Base-by-base conservation (phyloP, 2,888 invertebrate species). In the Gortyna flavago region DNA sequence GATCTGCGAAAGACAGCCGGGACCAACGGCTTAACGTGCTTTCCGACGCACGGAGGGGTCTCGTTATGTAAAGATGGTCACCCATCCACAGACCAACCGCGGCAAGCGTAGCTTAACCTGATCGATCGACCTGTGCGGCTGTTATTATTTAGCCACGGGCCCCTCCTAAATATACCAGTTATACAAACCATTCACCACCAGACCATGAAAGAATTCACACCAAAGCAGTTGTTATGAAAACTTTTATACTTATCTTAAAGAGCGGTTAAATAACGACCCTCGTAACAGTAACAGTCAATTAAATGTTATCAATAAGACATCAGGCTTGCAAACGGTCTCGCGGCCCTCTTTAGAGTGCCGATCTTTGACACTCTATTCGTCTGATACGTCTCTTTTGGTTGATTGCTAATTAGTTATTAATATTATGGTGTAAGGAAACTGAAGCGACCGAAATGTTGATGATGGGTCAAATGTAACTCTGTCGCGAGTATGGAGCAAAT, bases 231-330 rank as follows among this genome's bases (percentile, higher is more conserved):
- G 13, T 38, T 54, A 81, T 38, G 21, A 65, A 73, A n/a, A 38
- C 74, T 79, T 16, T 41, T 73, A 81, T 51, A n/a, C n/a, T n/a
- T n/a, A 29, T 80, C 69, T 35, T 70, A 65, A 70, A 73, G 13
- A 51, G 16, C 25, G n/a, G 32, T 41, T 51, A 18, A 59, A 44
- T 84, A 68, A 64, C 51, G n/a, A 61, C 54, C 3, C 69, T 65
- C 59, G 29, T 75, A 70, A 72, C 32, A 66, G 21, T 66, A 48
- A 57, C 38, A 61, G 73, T 72, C 77, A 82, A 44, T 44, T 13
- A 44, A 44, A 75, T 68, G 71, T 81, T 83, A 83, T 85, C 81
- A 81, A 59, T 81, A 54, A 62, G 44, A 57, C 41, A 70, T 81
- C 51, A 29, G 59, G 29, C 70, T 69, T 79, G 69, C 68, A 54